Evolutionary conservation across 2,888 invertebrate species (phyloP).

Genomic region (Nebria salina): DNA sequence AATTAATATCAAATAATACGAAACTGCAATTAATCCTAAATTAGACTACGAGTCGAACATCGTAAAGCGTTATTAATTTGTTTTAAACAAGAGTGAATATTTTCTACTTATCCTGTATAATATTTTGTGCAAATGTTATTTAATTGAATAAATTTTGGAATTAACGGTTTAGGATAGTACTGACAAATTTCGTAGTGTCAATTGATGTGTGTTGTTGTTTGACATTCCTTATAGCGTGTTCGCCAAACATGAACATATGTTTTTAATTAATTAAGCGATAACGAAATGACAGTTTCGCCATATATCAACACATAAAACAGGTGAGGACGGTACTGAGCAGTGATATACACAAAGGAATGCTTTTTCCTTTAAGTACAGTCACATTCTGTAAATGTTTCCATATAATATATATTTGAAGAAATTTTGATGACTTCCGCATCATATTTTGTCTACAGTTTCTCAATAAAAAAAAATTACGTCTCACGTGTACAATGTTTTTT

Average conservation of each 20-base stretch:
- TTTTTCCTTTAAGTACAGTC: not conserved
- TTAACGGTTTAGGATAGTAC: not conserved
- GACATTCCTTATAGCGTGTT: not conserved
- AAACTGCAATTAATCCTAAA: too few species aligned
- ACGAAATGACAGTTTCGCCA: constrained; percentile 22
- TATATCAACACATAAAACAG: constrained; percentile 34
- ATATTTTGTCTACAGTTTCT: not conserved
- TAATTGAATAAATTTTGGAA: too few species aligned
- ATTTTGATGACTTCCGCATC: not conserved
- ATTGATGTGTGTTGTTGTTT: constrained; percentile 5
- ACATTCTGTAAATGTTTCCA: not conserved
- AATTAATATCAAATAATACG: too few species aligned
- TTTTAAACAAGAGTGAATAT: too few species aligned
- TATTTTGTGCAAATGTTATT: too few species aligned
- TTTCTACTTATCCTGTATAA: too few species aligned
- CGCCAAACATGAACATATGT: constrained; percentile 44
- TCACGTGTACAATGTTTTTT: not conserved
- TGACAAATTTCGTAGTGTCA: constrained; percentile 4
- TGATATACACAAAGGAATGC: not conserved
- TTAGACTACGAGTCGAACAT: too few species aligned
- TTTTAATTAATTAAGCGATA: constrained; percentile 39
- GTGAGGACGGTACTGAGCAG: constrained; percentile 16
- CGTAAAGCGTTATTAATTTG: too few species aligned
- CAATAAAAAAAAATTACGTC: not conserved
- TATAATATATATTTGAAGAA: not conserved